phyloP scores from a whole-genome alignment of 2,888 invertebrate genomes.

The Xestia c-nigrum region DNA sequence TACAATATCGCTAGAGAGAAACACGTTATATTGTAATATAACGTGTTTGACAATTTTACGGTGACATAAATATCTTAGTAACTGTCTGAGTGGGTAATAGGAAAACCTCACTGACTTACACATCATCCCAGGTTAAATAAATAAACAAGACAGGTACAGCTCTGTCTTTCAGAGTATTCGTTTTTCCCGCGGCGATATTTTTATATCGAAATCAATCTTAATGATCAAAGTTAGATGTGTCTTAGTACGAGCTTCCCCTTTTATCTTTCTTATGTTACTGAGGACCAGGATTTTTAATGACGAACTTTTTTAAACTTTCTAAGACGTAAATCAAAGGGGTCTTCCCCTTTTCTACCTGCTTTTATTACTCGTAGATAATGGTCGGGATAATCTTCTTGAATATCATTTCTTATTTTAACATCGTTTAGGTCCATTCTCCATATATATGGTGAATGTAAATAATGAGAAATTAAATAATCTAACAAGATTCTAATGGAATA shows the following conservation, averaged over 20 bases:
- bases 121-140: not conserved
- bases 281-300: conserved; percentile 22
- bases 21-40: too few relatives aligned
- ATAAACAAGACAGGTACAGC: not conserved
- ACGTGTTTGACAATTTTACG: too few relatives aligned
- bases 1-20: too few relatives aligned
- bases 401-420: conserved; percentile 2
- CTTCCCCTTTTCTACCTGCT: not conserved
- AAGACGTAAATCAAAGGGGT: conserved; percentile 8
- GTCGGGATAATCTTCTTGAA: not conserved
- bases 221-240: conserved; percentile 28
- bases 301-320: conserved; percentile 17
- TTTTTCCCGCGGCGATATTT: not conserved
- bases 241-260: not conserved
- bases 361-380: not conserved
- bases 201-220: conserved; percentile 24
- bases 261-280: conserved; percentile 14
- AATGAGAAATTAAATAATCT: too few relatives aligned
- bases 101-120: not conserved
- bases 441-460: too few relatives aligned
- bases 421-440: not conserved
- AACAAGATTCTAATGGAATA: too few relatives aligned
- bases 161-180: too few relatives aligned
- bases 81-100: not conserved
- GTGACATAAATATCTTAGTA: too few relatives aligned